Evolutionary conservation across 2,113 vertebrate genomes (phyloP), one percentile per base, ranked within the genome.

Genomic region (Tenebrosternarchus preto): DNA sequence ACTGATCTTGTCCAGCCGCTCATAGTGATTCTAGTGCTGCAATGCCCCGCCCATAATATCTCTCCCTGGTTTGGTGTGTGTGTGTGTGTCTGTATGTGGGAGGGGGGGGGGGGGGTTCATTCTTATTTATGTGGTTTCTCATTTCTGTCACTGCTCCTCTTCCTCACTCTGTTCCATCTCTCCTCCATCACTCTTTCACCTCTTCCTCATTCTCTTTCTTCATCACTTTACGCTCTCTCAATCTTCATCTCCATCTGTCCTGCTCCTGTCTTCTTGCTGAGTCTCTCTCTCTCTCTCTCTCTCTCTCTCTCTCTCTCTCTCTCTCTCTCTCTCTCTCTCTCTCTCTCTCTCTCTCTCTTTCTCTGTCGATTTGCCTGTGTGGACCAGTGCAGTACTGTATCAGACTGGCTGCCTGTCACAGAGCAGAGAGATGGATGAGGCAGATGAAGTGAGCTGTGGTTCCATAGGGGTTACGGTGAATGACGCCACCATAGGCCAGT

Each of bases 401-500:
- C 74, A 17, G 68, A n/a, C 55, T 67, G 33, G 33, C 33, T 4
- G 33, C 27, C 25, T 63, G 60, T 17, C 33, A 36, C 33, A 1
- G 60, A 63, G 15, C 11, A 12, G 43, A 50, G 12, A 50, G 15
- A 50, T 11, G 43, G 43, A 50, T 50, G 43, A 50, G 15, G 43
- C 11, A 12, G 43, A 12, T 50, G 43, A 12, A 50, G 43, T 50
- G 12, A 50, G 15, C 43, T 11, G 11, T 3, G 1, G 43, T 50
- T 50, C 11, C 43, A n/a, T 12, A 12, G 12, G 43, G 43, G 43
- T 12, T 50, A 50, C 43, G 9, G 43, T 50, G 43, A 90, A 90
- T 86, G 82, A 83, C 66, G 78, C 80, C 19, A 8, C 64, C 17
- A 75, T 69, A 70, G 20, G 77, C 81, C 79, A 81, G 80, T 43